phyloP scores from a whole-genome alignment of 1,140 invertebrate species.

The Drosophila ananassae region DNA sequence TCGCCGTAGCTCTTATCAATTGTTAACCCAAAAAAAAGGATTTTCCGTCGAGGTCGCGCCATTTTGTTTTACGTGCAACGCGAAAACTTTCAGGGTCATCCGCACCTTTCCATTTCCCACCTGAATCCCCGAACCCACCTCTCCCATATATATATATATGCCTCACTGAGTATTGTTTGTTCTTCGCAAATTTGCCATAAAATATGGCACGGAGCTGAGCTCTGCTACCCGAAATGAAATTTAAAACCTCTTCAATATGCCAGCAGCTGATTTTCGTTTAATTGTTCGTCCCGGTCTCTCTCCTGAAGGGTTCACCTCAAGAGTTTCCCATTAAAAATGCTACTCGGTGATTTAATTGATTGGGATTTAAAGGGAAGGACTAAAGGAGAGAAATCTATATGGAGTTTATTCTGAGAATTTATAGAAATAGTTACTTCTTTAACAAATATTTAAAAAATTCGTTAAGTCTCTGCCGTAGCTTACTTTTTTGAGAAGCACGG shows the following conservation, averaged over 20 bases:
- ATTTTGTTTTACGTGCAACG: constrained; percentile 53
- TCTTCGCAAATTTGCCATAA: constrained; percentile 43
- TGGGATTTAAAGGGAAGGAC: not conserved
- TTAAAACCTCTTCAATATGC: constrained; percentile 37
- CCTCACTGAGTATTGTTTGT: constrained; percentile 15
- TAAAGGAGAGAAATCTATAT: not conserved
- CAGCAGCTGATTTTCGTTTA: constrained; percentile 23
- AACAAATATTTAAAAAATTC: not conserved
- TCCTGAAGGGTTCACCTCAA: not conserved
- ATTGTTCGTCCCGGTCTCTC: not conserved
- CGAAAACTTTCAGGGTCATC: constrained; percentile 46
- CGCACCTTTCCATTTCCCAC: not conserved
- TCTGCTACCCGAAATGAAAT: constrained; percentile 14
- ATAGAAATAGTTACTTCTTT: not conserved
- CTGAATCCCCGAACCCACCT: not conserved
- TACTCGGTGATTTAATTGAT: constrained; percentile 15
- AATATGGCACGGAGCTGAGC: constrained; percentile 21
- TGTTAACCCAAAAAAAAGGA: constrained; percentile 35
- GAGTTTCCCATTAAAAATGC: constrained; percentile 1
- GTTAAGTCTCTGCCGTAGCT: not conserved
- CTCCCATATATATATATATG: not conserved
- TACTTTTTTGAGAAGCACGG: not conserved
- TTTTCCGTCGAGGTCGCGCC: constrained; percentile 35
- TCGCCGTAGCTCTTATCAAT: constrained; percentile 15
- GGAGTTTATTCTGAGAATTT: too few species aligned